Conservation (phyloP, 2,888 invertebrate species). For the Volucella zonaria region DNA sequence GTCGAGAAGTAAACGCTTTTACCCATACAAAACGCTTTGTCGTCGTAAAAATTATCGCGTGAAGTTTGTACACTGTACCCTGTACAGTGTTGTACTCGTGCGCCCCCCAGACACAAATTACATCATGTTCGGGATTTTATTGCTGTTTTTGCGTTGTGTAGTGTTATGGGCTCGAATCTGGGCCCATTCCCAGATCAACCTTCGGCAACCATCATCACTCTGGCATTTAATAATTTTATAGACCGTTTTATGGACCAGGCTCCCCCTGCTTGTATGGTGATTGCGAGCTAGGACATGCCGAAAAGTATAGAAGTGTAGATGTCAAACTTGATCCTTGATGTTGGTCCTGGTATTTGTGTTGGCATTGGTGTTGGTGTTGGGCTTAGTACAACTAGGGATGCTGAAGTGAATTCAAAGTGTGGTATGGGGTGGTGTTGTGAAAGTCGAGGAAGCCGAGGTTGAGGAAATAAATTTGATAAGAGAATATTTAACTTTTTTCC, state of each 20-base stretch:
- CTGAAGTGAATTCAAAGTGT: no score
- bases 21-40: constrained; percentile 51
- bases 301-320: constrained; percentile 6
- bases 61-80: constrained; percentile 15
- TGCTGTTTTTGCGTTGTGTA: constrained; percentile 42
- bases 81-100: no score
- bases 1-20: constrained; percentile 37
- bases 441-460: constrained; percentile 1
- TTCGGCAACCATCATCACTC: constrained; percentile 44
- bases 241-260: constrained; percentile 44
- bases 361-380: no score
- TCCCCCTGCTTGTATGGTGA: background rate
- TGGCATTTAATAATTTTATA: constrained; percentile 71
- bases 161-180: background rate
- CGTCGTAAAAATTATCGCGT: constrained; percentile 64
- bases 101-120: constrained; percentile 62
- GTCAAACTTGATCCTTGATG: constrained; percentile 52
- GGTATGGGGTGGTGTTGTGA: background rate
- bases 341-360: background rate
- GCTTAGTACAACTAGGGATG: no score
- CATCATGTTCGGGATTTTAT: constrained; percentile 72
- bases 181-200: constrained; percentile 1
- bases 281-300: background rate
- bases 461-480: constrained; percentile 57
- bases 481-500: constrained; percentile 50